Percentiles rank a stretch among this genome's conserved stretches.
Conservation (phyloP, 2,113 vertebrate species). For the Isichthys henryi region DNA sequence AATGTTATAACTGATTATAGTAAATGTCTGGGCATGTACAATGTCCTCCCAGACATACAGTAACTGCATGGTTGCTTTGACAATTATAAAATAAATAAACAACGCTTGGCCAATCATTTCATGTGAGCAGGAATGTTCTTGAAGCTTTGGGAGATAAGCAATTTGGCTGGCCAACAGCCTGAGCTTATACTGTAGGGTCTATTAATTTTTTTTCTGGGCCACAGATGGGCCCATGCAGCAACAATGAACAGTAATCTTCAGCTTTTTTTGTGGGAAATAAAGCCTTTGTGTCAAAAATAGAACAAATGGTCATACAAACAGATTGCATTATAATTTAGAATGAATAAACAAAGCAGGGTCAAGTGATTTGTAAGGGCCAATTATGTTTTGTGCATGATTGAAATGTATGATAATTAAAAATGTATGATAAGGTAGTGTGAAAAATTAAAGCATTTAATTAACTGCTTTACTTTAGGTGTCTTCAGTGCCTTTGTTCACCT, state of each 20-base stretch:
- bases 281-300: conserved; percentile 20
- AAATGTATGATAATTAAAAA: neutral
- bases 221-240: conserved; percentile 5
- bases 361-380: conserved; percentile 18
- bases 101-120: neutral
- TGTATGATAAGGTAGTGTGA: neutral
- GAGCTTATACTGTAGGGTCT: neutral
- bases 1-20: neutral
- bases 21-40: neutral
- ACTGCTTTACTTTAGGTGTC: neutral
- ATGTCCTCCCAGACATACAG: neutral
- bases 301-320: neutral
- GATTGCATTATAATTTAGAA: conserved; percentile 1
- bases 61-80: neutral
- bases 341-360: conserved; percentile 35
- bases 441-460: neutral
- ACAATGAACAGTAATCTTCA: conserved; percentile 7
- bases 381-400: neutral
- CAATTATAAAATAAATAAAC: conserved; percentile 7
- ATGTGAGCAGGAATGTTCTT: conserved; percentile 4
- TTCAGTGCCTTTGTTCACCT: neutral
- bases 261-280: neutral
- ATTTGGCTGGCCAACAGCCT: neutral
- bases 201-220: conserved; percentile 4
- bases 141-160: neutral